These are phyloP conservation scores for Lepidurus couesii DNA, from an alignment of 1,140 invertebrate species.

Conservation along the genomic window DNA sequence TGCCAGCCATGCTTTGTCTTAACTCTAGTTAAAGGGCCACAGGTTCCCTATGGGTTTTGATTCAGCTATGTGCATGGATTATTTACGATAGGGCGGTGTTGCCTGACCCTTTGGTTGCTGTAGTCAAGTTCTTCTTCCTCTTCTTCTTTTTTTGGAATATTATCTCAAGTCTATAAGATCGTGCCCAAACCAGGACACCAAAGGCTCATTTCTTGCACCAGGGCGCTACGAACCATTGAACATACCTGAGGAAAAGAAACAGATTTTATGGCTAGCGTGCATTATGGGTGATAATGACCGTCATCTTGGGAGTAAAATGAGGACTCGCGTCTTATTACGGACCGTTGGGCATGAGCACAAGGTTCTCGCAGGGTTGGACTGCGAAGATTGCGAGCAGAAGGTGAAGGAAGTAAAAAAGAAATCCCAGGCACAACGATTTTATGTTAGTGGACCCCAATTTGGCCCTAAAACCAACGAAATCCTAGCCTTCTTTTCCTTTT, in stretches of 20 bases:
- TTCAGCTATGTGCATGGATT: conserved; percentile 8
- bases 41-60: conserved; percentile 22
- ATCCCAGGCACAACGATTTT: not conserved
- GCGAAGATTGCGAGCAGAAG: not conserved
- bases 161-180: not conserved
- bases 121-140: conserved; percentile 5
- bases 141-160: not conserved
- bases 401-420: not conserved
- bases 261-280: conserved; percentile 11
- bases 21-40: conserved; percentile 15
- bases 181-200: not conserved
- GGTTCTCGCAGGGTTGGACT: not conserved
- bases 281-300: conserved; percentile 22
- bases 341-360: not conserved
- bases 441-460: not conserved
- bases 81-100: conserved; percentile 21
- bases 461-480: not conserved
- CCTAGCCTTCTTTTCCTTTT: not conserved
- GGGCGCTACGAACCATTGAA: not conserved
- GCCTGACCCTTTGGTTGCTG: conserved; percentile 1
- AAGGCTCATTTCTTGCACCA: not conserved
- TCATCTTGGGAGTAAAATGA: not conserved
- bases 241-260: not conserved
- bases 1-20: conserved; percentile 7
- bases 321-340: conserved; percentile 5